Conservation (phyloP, 2,888 invertebrate species). For the Amiota minor region DNA sequence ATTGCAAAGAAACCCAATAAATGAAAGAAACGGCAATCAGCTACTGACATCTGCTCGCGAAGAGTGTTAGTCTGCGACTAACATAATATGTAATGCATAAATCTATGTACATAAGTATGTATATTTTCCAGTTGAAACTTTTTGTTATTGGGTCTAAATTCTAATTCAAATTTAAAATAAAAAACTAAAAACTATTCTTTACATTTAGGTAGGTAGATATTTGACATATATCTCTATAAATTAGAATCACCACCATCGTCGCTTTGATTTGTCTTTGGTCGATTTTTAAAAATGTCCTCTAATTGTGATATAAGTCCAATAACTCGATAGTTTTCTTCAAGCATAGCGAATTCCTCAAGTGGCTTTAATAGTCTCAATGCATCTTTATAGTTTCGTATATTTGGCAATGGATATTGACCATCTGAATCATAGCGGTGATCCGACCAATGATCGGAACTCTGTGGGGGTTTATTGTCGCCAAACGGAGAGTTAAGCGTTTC, state of each 20-base stretch:
- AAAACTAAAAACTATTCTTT: background rate
- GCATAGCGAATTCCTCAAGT: conserved; percentile 68
- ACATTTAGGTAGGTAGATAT: too few relatives aligned
- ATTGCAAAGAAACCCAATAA: too few relatives aligned
- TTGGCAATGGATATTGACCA: conserved; percentile 44
- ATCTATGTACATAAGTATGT: too few relatives aligned
- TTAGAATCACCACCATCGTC: too few relatives aligned
- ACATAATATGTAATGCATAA: too few relatives aligned
- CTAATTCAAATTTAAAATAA: too few relatives aligned
- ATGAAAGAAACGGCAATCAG: too few relatives aligned
- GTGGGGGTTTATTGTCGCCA: background rate
- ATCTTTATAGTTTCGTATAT: conserved; percentile 60
- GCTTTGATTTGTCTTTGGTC: conserved; percentile 9
- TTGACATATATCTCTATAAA: too few relatives aligned
- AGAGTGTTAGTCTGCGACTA: too few relatives aligned
- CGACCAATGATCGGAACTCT: conserved; percentile 48
- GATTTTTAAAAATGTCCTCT: conserved; percentile 63
- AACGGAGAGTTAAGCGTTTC: conserved; percentile 39
- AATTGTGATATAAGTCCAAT: conserved; percentile 69
- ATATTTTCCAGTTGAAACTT: too few relatives aligned
- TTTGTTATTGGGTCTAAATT: too few relatives aligned
- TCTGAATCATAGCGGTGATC: conserved; percentile 46
- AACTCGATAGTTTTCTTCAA: conserved; percentile 69
- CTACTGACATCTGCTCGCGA: too few relatives aligned
- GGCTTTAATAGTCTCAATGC: conserved; percentile 66